Evolutionary conservation across 2,113 vertebrate species (phyloP).

Genomic region (Leptodactylus fuscus): DNA sequence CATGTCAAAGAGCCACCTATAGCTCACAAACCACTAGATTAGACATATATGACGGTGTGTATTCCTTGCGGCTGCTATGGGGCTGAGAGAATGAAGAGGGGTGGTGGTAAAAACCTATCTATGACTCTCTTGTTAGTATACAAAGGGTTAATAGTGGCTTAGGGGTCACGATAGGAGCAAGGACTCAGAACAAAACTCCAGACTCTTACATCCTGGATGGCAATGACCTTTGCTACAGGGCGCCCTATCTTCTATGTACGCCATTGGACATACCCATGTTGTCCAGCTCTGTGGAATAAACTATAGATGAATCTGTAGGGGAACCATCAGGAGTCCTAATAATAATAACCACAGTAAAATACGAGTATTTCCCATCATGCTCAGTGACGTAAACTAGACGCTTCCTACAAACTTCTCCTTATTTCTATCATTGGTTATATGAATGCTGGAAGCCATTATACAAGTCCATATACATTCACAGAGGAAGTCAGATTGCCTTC

Average conservation of each 20-base stretch:
- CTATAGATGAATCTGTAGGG: not conserved
- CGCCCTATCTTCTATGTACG: no score
- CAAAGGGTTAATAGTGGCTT: not conserved
- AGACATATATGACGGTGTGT: no score
- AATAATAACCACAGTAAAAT: not conserved
- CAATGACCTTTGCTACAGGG: no score
- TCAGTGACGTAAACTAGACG: not conserved
- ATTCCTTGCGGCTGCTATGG: no score
- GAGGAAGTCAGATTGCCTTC: slow-evolving; percentile 1
- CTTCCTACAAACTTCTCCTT: not conserved
- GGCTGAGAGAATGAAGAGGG: no score
- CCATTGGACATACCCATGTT: no score
- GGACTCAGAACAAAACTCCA: not conserved
- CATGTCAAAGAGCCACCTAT: no score
- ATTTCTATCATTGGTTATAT: not conserved
- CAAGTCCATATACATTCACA: not conserved
- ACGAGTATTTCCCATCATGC: not conserved
- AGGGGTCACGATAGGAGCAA: no score
- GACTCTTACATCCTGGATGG: not conserved
- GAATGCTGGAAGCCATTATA: slow-evolving; percentile 2
- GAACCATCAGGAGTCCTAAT: no score
- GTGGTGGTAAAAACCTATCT: no score
- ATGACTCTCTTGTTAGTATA: not conserved
- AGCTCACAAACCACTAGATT: no score
- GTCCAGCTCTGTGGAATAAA: not conserved